These are phyloP conservation scores for Iphiclides podalirius DNA, from an alignment of 2,888 invertebrate genomes.

Conservation along the genomic window DNA sequence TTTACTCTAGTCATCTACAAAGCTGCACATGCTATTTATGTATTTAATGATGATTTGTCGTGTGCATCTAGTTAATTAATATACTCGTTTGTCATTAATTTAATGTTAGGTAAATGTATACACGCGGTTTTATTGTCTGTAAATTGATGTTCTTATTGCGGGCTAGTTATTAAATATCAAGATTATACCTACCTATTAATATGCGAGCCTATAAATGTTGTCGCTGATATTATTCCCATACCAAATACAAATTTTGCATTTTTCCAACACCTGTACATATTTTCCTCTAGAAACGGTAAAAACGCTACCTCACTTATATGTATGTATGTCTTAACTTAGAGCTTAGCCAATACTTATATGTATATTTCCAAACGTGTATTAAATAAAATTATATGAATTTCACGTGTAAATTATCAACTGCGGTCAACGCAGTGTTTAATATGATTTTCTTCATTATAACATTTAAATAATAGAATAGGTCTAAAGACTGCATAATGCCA, in stretches of 20 bases:
- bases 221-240: constrained; percentile 48
- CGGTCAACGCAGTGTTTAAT: constrained; percentile 21
- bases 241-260: constrained; percentile 64
- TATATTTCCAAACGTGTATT: constrained; percentile 37
- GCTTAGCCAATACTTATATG: constrained; percentile 60
- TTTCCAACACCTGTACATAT: constrained; percentile 71
- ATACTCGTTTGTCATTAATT: constrained; percentile 66
- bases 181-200: constrained; percentile 29
- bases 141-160: constrained; percentile 49
- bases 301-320: constrained; percentile 74
- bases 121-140: constrained; percentile 55
- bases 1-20: constrained; percentile 78
- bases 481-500: constrained; percentile 71
- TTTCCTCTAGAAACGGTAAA: constrained; percentile 76
- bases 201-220: constrained; percentile 38
- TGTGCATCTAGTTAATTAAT: constrained; percentile 74
- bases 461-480: constrained; percentile 41
- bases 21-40: constrained; percentile 72
- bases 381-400: constrained; percentile 17
- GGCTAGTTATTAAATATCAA: constrained; percentile 40
- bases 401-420: constrained; percentile 19
- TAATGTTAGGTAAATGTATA: constrained; percentile 51
- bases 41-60: constrained; percentile 47
- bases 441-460: constrained; percentile 24
- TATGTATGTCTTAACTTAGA: constrained; percentile 60